These are phyloP conservation scores for Mustela nigripes DNA, from an alignment of 2,113 vertebrate genomes.

Conservation along the genomic window DNA sequence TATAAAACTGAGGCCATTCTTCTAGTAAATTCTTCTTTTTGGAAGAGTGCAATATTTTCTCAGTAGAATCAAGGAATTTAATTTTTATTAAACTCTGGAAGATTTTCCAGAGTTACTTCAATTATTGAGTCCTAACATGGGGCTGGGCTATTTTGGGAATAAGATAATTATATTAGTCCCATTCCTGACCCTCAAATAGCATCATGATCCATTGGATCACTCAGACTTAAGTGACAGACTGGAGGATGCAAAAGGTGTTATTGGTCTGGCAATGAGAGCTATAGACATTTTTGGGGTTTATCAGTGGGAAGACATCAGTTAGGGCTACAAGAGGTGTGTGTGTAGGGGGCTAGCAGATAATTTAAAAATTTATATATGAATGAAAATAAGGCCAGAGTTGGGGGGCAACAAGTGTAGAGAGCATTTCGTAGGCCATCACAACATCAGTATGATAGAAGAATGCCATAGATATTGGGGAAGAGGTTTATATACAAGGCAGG, in stretches of 20 bases:
- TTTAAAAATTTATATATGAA: neutral
- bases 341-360: neutral
- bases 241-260: neutral
- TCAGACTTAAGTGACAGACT: neutral
- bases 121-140: neutral
- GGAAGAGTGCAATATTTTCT: neutral
- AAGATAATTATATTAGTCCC: neutral
- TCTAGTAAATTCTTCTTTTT: neutral
- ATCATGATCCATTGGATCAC: neutral
- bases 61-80: neutral
- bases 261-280: neutral
- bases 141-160: neutral
- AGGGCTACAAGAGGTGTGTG: neutral
- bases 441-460: neutral
- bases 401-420: neutral
- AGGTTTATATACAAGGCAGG: neutral
- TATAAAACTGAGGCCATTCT: neutral
- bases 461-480: neutral
- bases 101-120: neutral
- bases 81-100: slow-evolving; percentile 10
- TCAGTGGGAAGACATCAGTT: neutral
- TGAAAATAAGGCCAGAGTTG: neutral
- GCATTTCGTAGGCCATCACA: neutral
- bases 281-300: neutral
- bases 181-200: neutral